Evolutionary conservation across 92 coral and sea anemone genomes (phyloP), one percentile per base, ranked within the genome.

Genomic region (Porites rus): DNA sequence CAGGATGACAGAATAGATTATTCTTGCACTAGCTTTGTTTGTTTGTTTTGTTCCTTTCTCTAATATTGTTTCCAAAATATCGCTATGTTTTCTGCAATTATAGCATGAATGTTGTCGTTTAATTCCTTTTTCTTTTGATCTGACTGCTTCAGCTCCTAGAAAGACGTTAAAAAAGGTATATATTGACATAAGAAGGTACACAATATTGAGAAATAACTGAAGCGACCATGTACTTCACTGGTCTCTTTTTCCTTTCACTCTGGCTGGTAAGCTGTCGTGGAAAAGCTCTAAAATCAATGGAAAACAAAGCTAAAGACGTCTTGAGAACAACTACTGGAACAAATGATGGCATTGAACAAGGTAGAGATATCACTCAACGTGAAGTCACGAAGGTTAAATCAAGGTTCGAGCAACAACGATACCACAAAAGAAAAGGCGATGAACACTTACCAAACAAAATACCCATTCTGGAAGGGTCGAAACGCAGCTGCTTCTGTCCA

Each of bases 401-500:
- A 7, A 69, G 83, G 59, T 65, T 61, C 83, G 46, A 19, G n/a
- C 18, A 20, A 10, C 46, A 65, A 64, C 31, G 53, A 51, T 78
- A 4, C 19, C 9, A n/a, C 38, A 46, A 38, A 1, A 65, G 10
- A 10, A 43, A 21, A 19, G 10, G 20, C 17, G 1, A 21, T 2
- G 24, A 38, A n/a, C 54, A 77, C 46, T 24, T 31, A 2, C 25
- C 19, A 53, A 74, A 3, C 75, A 31, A 74, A 24, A 31, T 38
- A 79, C 5, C 83, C 21, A 38, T 7, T 46, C 62, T 6, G 6
- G 65, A 65, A 65, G 28, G 72, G 46, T 13, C 4, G 0, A 79
- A 61, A 51, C 83, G 73, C 31, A 28, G 31, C 9, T 79, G 83
- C 72, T 65, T 65, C 83, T 79, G 83, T 79, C 28, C 69, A 6